Conservation (phyloP, 2,113 vertebrate genomes). For the Alectura lathami region DNA sequence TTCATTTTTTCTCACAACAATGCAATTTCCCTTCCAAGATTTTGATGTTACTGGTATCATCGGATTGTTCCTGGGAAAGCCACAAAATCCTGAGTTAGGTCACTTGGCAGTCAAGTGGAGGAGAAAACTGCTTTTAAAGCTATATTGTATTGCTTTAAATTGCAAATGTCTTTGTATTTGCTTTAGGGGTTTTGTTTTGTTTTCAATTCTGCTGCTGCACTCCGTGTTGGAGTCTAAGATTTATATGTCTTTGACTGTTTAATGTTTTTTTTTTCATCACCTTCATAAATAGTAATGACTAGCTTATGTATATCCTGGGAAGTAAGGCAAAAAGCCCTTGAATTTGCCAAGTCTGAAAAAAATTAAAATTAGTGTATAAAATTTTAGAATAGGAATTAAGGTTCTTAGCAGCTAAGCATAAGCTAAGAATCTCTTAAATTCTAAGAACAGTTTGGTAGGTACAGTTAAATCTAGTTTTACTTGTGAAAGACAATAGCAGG, state of each 20-base stretch:
- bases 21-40: neutral
- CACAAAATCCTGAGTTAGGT: constrained; percentile 53
- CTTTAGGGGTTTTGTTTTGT: neutral
- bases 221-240: constrained; percentile 34
- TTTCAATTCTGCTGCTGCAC: constrained; percentile 42
- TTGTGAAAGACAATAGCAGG: constrained; percentile 8
- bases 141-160: constrained; percentile 53
- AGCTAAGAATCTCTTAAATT: constrained; percentile 35
- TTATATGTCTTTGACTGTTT: constrained; percentile 55
- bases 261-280: constrained; percentile 47
- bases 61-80: constrained; percentile 26
- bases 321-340: constrained; percentile 44
- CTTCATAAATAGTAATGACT: constrained; percentile 65
- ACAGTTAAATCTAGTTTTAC: constrained; percentile 23
- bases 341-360: constrained; percentile 29
- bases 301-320: constrained; percentile 54
- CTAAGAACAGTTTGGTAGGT: constrained; percentile 10
- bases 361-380: constrained; percentile 44
- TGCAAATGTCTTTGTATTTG: constrained; percentile 59
- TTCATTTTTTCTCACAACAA: neutral
- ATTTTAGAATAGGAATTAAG: constrained; percentile 38
- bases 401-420: constrained; percentile 1
- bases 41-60: neutral
- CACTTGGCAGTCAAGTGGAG: constrained; percentile 61
- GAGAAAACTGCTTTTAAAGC: constrained; percentile 30